phyloP scores from a whole-genome alignment of 1,140 invertebrate species.

The Drosophila leontia region DNA sequence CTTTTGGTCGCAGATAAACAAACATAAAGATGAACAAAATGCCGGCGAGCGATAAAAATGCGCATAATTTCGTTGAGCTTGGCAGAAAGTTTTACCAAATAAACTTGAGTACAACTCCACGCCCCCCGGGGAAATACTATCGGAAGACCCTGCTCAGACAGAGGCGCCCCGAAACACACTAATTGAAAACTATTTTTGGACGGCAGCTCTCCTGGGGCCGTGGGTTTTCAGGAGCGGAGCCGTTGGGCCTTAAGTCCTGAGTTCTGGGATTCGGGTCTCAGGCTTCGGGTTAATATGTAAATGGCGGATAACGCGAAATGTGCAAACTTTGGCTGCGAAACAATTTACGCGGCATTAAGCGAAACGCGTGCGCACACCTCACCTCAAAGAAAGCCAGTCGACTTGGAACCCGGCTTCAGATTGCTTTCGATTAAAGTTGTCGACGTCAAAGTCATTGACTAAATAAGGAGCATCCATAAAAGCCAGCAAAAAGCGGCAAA shows the following conservation, averaged over 20 bases:
- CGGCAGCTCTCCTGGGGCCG: slow-evolving; percentile 32
- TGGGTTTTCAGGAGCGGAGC: not conserved
- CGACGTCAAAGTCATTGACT: slow-evolving; percentile 80
- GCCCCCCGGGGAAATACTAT: slow-evolving; percentile 19
- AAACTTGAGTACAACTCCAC: slow-evolving; percentile 70
- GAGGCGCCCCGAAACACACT: slow-evolving; percentile 52
- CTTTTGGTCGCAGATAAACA: slow-evolving; percentile 60
- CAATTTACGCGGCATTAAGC: slow-evolving; percentile 81
- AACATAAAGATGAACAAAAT: slow-evolving; percentile 66
- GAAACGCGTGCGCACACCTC: slow-evolving; percentile 79
- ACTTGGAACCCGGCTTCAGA: slow-evolving; percentile 28
- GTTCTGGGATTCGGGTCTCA: slow-evolving; percentile 14
- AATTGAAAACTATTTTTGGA: slow-evolving; percentile 83
- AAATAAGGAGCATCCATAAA: slow-evolving; percentile 81
- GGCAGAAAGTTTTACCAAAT: slow-evolving; percentile 65
- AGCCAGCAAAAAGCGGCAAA: slow-evolving; percentile 57
- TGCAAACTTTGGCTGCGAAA: slow-evolving; percentile 80
- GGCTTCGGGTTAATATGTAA: slow-evolving; percentile 78
- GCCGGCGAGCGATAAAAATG: slow-evolving; percentile 66
- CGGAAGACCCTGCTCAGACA: slow-evolving; percentile 16
- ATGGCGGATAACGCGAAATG: slow-evolving; percentile 79
- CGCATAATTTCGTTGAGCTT: slow-evolving; percentile 72
- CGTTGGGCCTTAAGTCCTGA: slow-evolving; percentile 10
- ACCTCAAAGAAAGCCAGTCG: slow-evolving; percentile 17
- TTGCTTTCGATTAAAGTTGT: slow-evolving; percentile 81